Evolutionary conservation across 2,888 invertebrate species (phyloP).

Genomic region (Drosophila meridiana): DNA sequence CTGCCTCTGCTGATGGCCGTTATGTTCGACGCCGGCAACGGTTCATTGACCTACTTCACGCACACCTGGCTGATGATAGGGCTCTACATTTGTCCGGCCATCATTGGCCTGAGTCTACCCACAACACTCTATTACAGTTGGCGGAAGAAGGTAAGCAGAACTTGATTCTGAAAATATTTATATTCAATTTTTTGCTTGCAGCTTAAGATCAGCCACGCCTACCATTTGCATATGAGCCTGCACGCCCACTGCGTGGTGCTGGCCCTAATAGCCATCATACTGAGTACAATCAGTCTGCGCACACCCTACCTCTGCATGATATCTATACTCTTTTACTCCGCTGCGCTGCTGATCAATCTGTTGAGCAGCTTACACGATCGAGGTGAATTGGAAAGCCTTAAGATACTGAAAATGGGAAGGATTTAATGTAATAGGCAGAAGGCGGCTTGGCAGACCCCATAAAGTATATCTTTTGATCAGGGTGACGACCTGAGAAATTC

Average conservation of each 20-base stretch:
- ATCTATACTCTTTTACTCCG: constrained; percentile 77
- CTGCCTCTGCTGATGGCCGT: constrained; percentile 82
- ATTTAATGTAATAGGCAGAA: no score
- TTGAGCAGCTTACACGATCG: constrained; percentile 74
- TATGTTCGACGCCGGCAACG: constrained; percentile 82
- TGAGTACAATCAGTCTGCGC: constrained; percentile 75
- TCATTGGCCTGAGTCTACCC: constrained; percentile 79
- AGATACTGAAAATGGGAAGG: no score
- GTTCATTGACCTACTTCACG: constrained; percentile 87
- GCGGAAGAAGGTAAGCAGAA: constrained; percentile 70
- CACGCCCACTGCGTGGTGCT: constrained; percentile 82
- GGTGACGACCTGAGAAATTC: no score
- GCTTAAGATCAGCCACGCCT: constrained; percentile 73
- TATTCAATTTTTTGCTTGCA: constrained; percentile 20
- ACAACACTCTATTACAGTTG: constrained; percentile 76
- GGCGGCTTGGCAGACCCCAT: no score
- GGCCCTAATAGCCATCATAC: constrained; percentile 67
- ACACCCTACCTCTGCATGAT: constrained; percentile 81
- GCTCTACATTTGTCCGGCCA: constrained; percentile 79
- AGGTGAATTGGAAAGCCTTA: constrained; percentile 56
- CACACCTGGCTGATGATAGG: constrained; percentile 86
- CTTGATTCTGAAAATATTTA: no score
- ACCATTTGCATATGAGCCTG: constrained; percentile 81
- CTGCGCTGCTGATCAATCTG: constrained; percentile 75
- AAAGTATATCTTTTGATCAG: no score